Conservation (phyloP, 2,888 invertebrate species). For the Oscheius myriophilus region DNA sequence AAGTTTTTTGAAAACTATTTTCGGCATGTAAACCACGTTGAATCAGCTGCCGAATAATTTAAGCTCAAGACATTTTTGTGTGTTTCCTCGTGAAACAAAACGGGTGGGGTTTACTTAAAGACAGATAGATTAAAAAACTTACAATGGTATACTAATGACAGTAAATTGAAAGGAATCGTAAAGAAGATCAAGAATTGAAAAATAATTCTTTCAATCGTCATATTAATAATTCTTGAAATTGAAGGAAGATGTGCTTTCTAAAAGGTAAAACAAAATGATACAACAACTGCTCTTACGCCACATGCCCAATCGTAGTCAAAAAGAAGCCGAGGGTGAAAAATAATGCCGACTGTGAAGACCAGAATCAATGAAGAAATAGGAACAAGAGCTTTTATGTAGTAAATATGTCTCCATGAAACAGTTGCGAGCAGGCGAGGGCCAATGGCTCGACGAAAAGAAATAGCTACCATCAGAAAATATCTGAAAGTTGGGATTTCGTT, state of each 20-base stretch:
- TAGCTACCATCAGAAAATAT: slow-evolving; percentile 5
- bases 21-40: no score
- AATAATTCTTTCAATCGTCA: slow-evolving; percentile 21
- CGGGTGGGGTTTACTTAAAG: no score
- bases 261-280: neutral
- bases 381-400: neutral
- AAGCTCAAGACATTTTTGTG: no score
- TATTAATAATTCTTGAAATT: slow-evolving; percentile 23
- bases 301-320: slow-evolving; percentile 25
- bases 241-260: slow-evolving; percentile 22
- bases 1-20: no score
- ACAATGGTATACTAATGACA: slow-evolving; percentile 11
- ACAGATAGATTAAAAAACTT: no score
- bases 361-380: slow-evolving; percentile 16
- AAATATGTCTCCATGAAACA: slow-evolving; percentile 6
- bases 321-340: slow-evolving; percentile 11
- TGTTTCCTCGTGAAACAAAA: no score
- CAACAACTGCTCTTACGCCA: slow-evolving; percentile 6
- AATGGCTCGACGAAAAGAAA: neutral
- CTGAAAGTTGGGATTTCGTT: neutral
- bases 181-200: slow-evolving; percentile 20
- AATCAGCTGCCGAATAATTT: no score
- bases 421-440: no score
- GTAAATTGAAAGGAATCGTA: slow-evolving; percentile 15
- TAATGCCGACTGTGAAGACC: slow-evolving; percentile 14